phyloP scores from a whole-genome alignment of 2,113 vertebrate genomes.

The Gavia stellata region DNA sequence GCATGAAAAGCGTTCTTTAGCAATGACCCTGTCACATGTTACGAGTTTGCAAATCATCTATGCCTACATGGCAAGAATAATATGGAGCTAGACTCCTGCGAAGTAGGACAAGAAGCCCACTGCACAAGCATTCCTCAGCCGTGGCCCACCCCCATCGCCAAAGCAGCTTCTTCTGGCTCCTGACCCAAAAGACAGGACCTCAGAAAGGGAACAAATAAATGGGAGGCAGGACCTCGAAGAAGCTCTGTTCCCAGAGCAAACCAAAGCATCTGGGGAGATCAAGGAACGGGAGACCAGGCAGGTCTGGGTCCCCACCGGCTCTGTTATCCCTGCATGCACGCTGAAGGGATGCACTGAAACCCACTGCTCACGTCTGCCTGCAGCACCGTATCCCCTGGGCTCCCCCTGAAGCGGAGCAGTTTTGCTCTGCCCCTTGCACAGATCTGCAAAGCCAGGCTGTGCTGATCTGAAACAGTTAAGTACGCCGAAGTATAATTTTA shows the following conservation, averaged over 20 bases:
- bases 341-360: not conserved
- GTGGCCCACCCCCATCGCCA: fast-evolving
- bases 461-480: not conserved
- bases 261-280: not conserved
- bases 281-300: not conserved
- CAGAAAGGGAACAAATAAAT: not conserved
- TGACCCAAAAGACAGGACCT: not conserved
- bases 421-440: not conserved
- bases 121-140: fast-evolving
- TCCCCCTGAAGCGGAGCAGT: not conserved
- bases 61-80: not conserved
- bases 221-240: not conserved
- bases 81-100: not conserved
- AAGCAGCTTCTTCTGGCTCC: not conserved
- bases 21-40: not conserved
- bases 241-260: not conserved
- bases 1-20: not conserved
- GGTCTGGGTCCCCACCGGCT: not conserved
- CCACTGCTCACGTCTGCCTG: not conserved
- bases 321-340: not conserved
- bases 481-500: not conserved
- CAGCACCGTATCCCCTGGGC: not conserved
- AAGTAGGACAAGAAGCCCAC: not conserved
- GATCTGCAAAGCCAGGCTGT: not conserved
- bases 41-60: not conserved